These are phyloP conservation scores for Agrochola circellaris DNA, from an alignment of 2,888 invertebrate species.

Conservation along the genomic window DNA sequence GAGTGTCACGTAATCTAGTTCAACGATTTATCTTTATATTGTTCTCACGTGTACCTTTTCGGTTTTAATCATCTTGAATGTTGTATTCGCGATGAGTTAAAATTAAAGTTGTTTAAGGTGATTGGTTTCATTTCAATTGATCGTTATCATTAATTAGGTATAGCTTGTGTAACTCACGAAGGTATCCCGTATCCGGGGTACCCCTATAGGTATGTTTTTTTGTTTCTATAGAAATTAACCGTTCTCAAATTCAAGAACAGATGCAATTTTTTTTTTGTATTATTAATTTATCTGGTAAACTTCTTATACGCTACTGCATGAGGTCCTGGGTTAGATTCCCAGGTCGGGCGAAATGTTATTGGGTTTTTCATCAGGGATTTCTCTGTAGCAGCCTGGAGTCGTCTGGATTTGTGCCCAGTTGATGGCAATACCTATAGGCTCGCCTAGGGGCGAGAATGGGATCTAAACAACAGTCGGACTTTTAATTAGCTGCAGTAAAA, in stretches of 20 bases:
- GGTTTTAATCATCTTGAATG: background rate
- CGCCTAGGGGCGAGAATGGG: no score
- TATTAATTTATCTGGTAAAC: background rate
- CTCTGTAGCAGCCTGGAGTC: background rate
- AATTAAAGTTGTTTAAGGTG: conserved; percentile 12
- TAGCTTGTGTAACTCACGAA: background rate
- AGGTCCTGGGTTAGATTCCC: background rate
- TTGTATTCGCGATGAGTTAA: background rate
- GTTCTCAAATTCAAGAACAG: background rate
- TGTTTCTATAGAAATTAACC: no score
- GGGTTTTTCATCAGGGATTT: background rate
- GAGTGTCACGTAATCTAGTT: background rate
- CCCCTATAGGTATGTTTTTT: no score
- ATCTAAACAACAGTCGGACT: no score
- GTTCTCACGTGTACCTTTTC: conserved; percentile 3
- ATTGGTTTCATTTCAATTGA: conserved; percentile 11
- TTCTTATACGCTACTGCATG: background rate
- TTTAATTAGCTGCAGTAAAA: no score
- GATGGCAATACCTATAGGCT: no score
- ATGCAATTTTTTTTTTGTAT: background rate
- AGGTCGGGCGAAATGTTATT: background rate
- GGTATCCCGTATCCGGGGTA: no score
- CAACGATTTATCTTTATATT: background rate
- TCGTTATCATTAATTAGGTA: background rate
- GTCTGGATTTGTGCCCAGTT: no score